Base-by-base conservation (phyloP, 2,797 vertebrate species). In the Cryptoblepharus egeriae region DNA sequence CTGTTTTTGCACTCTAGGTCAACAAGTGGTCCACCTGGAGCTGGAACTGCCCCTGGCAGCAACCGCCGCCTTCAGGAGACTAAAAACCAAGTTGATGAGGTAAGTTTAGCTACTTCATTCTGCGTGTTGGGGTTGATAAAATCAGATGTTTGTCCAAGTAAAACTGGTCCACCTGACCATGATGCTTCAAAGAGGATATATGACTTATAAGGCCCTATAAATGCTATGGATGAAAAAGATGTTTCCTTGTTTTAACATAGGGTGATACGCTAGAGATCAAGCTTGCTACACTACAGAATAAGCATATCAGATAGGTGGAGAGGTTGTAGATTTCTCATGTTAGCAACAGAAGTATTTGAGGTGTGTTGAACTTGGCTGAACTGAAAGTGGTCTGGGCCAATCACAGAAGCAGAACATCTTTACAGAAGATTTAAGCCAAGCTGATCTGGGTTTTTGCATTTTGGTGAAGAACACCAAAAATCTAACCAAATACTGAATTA, bases 31-130 rank as follows among this genome's bases (percentile, higher is more conserved):
- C 74, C 93, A 20, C 81, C 91, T 16, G 88, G 78, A 10, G 77
- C 94, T 0, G 89, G 92, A 11, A 69, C 85, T 85, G 94, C 93
- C 69, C 15, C 89, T 4, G 89, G 95, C 74, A 86, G 92, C 15
- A 96, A 85, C 35, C 93, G 93, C n/a, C 94, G 95, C 63, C 95
- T 97, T 32, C 96, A 97, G 88, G 95, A 97, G 91, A 96, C 96
- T 1, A 96, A 97, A 0, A 92, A 95, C 75, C 96, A 97, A 94
- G 96, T 96, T 5, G 93, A 96, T 83, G 96, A 97, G 96, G 96
- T 96, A 94, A 67, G 57, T 52, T 13, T 24, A 15, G 88, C 58
- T 15, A 67, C 42, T 22, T 26, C 20, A 2, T 39, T 30, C 26
- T 13, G 12, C 30, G 7, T 11, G 2, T 11, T 2, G 58, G 60